Percentiles rank a stretch among this genome's conserved stretches.
phyloP scores from a whole-genome alignment of 92 coral and sea anemone genomes.

The Ricordea florida region DNA sequence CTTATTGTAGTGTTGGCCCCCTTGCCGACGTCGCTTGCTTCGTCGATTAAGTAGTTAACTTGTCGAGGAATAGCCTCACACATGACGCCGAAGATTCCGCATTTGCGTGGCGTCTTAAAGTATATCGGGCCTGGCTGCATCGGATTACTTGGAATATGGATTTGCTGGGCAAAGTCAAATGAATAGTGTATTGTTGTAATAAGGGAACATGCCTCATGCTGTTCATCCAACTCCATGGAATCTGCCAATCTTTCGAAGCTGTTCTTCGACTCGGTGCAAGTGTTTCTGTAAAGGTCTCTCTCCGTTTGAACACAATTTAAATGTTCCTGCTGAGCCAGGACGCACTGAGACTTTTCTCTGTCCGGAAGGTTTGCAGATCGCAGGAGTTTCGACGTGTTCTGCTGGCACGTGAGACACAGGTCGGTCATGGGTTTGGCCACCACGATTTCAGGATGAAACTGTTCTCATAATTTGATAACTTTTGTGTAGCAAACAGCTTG shows the following conservation, averaged over 20 bases:
- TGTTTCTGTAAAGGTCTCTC: slow-evolving; percentile 20
- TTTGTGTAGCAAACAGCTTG: slow-evolving; percentile 45
- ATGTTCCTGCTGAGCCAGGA: slow-evolving; percentile 47
- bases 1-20: slow-evolving; percentile 63
- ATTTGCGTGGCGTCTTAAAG: slow-evolving; percentile 65
- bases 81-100: slow-evolving; percentile 56
- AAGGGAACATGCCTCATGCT: slow-evolving; percentile 35
- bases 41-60: slow-evolving; percentile 56
- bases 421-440: slow-evolving; percentile 72
- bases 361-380: slow-evolving; percentile 58
- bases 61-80: slow-evolving; percentile 59
- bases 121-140: slow-evolving; percentile 66
- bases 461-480: slow-evolving; percentile 35
- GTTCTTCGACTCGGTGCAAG: slow-evolving; percentile 29
- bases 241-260: slow-evolving; percentile 9
- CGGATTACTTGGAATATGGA: slow-evolving; percentile 48
- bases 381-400: slow-evolving; percentile 56
- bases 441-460: slow-evolving; percentile 48
- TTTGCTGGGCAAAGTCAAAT: slow-evolving; percentile 57
- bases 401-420: slow-evolving; percentile 56
- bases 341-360: slow-evolving; percentile 51
- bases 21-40: slow-evolving; percentile 50
- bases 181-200: slow-evolving; percentile 33
- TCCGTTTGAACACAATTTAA: slow-evolving; percentile 21
- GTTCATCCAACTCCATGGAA: slow-evolving; percentile 12